These are phyloP conservation scores for Pentalonia nigronervosa DNA, from an alignment of 1,140 invertebrate species.

Conservation along the genomic window DNA sequence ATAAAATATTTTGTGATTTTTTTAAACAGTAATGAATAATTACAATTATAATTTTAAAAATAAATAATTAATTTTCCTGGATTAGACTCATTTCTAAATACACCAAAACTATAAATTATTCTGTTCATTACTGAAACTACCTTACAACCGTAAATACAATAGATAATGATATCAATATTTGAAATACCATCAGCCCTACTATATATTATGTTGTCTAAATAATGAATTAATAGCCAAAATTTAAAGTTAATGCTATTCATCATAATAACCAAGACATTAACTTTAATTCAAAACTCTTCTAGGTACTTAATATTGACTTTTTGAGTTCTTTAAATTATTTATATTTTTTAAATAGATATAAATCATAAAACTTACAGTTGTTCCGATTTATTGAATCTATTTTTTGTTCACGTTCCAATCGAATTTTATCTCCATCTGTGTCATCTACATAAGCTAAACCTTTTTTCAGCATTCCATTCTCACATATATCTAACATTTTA, in stretches of 20 bases:
- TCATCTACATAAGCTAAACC: slow-evolving; percentile 96
- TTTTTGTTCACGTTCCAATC: slow-evolving; percentile 89
- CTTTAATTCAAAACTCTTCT: background rate
- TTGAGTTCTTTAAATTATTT: background rate
- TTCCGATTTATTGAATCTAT: slow-evolving; percentile 85
- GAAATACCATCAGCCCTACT: no score
- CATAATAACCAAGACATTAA: background rate
- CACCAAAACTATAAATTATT: no score
- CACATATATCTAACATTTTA: slow-evolving; percentile 85
- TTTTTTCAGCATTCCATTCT: slow-evolving; percentile 80
- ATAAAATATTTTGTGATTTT: no score
- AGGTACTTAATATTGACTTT: background rate
- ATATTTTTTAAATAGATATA: background rate
- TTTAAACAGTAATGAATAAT: no score
- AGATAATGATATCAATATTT: no score
- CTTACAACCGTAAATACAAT: no score
- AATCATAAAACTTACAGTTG: slow-evolving; percentile 73
- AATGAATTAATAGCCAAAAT: no score
- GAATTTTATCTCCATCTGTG: slow-evolving; percentile 94
- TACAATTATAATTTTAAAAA: no score
- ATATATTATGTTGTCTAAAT: no score
- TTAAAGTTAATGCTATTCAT: background rate
- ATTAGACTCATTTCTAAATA: no score
- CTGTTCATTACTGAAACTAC: no score
- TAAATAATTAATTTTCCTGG: no score